A percentile compares a stretch with the other conserved stretches of the same genome.
These are phyloP conservation scores for Coenonympha arcania DNA, from an alignment of 2,888 invertebrate genomes.

Conservation along the genomic window DNA sequence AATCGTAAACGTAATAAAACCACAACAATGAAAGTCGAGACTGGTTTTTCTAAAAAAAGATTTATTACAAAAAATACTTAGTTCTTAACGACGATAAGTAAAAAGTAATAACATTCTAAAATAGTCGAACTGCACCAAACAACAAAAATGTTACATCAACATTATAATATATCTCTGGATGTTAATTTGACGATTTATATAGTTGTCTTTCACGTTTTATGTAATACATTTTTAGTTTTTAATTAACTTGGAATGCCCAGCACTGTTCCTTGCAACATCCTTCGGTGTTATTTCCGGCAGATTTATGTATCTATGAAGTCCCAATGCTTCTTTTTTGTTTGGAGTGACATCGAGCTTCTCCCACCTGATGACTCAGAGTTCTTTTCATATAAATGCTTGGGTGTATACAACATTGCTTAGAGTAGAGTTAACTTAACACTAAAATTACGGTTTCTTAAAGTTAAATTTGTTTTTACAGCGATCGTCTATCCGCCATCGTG, in stretches of 20 bases:
- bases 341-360: conserved; percentile 16
- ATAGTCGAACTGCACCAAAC: conserved; percentile 42
- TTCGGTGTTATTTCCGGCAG: conserved; percentile 11
- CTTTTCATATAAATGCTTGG: conserved; percentile 57
- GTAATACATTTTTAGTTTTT: conserved; percentile 43
- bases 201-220: conserved; percentile 51
- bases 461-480: conserved; percentile 47
- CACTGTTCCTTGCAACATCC: conserved; percentile 37
- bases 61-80: conserved; percentile 65
- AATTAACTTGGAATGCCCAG: conserved; percentile 64
- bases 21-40: conserved; percentile 22
- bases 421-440: conserved; percentile 56
- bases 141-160: conserved; percentile 37
- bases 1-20: not conserved
- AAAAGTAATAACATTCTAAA: conserved; percentile 38
- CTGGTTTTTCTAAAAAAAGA: conserved; percentile 33
- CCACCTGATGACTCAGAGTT: conserved; percentile 25
- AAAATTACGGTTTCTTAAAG: conserved; percentile 67
- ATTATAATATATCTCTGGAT: conserved; percentile 33
- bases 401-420: conserved; percentile 49
- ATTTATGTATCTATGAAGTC: not conserved
- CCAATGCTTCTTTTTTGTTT: not conserved
- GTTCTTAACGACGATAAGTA: conserved; percentile 48
- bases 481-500: conserved; percentile 46
- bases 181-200: conserved; percentile 32